Evolutionary conservation across 2,113 vertebrate species (phyloP), one percentile per base, ranked within the genome.

Genomic region (Catharus minimus): DNA sequence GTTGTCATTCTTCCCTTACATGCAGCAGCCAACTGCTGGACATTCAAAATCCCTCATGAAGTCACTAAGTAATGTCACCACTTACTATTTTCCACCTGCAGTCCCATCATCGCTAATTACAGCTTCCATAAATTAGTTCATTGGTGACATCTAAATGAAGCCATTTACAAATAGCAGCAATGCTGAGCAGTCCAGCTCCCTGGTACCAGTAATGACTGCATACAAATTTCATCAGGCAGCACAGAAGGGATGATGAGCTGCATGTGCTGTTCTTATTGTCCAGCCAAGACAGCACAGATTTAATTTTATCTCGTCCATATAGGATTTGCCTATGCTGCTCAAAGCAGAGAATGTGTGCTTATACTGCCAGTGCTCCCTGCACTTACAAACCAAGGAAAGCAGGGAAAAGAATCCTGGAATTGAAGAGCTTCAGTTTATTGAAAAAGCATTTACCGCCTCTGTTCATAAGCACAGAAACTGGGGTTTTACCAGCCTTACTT

Each of bases 101-200:
- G 76, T 83, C 74, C 20, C 46, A 90, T 84, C 73, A 89, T 21
- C 57, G 32, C 94, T 92, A 86, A 94, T 96, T 90, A 90, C n/a
- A 52, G 67, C 50, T 62, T 80, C 85, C 93, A 88, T 95, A 82
- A 92, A 90, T 91, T 93, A 95, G 55, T 95, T 86, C 28, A 55
- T 20, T 81, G 79, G 82, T 92, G 86, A 84, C 90, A 90, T 47
- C 72, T 89, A 95, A 96, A 91, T 90, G 30, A 95, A 96, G 94
- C 90, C 52, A 82, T 61, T 94, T 93, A 91, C 91, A 93, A 69
- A 88, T 88, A 56, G 93, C 94, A 80, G 43, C 17, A 39, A 47
- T 53, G 52, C 52, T 1, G 3, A 82, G 74, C 84, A 90, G 86
- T 65, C 69, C n/a, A 58, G 86, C 82, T 88, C 82, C 82, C 56